Evolutionary conservation across 2,113 vertebrate genomes (phyloP), one percentile per base, ranked within the genome.

Genomic region (Okapia johnstoni): DNA sequence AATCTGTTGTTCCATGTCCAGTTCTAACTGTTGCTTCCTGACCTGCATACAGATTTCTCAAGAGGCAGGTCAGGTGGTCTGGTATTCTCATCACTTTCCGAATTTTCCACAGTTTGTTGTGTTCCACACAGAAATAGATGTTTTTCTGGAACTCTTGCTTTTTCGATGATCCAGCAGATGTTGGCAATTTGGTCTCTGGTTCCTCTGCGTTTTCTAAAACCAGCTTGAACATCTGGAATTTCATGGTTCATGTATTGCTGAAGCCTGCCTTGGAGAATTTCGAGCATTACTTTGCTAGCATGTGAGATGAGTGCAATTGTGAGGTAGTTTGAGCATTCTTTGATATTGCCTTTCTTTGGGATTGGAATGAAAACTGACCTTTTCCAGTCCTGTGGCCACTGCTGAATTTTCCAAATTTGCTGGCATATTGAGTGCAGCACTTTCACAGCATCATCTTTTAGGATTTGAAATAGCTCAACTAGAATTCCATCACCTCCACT

Each of bases 261-360:
- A 63, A n/a, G 7, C 30, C 16, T 63, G 30, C 15, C 7, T n/a
- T 63, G 61, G 30, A 63, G 15, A 63, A 17, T 17, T 17, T n/a
- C n/a, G 61, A 63, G 7, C 15, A 63, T n/a, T 17, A 17, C 16
- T 16, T 63, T n/a, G 17, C 30, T 63, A 4, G 61, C 7, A 0
- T 63, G 15, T 63, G 15, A 63, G 6, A 63, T 63, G 6, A 30
- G 13, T 17, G 15, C 30, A 63, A n/a, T n/a, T 63, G 1, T n/a
- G 2, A 2, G 3, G 30, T 17, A 63, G 33, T n/a, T n/a, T n/a
- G 15, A 17, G 3, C 4, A 33, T 9, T n/a, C 15, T 63, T n/a
- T 63, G 61, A 15, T 30, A 63, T 63, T 63, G 61, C 0, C 15
- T 63, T 63, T 63, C 61, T 17, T 63, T 63, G 61, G 15, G 1